Evolutionary conservation across 2,113 vertebrate species (phyloP), one percentile per base, ranked within the genome.

Genomic region (Peucedramus taeniatus): DNA sequence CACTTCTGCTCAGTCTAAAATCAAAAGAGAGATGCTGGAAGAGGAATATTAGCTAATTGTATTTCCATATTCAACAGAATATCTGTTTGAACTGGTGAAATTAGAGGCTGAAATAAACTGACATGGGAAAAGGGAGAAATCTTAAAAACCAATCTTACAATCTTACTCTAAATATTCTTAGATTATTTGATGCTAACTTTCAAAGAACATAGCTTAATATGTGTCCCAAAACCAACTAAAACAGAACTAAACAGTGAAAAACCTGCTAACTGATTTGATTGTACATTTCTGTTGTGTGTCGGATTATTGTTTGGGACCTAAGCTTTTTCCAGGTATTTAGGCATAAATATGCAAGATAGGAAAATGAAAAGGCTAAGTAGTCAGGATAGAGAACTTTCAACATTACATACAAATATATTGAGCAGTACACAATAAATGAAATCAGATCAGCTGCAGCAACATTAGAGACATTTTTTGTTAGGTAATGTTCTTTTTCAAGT

Each of bases 131-230:
- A 79, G 10, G 5, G 5, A 11, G 6, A 28, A 63, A 65, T 56
- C n/a, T 57, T 49, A 30, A 69, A 56, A 57, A 9, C 0, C 7
- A 4, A 2, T 17, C 8, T 19, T 60, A 65, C 0, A 1, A 5
- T n/a, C 10, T 65, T 74, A 39, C n/a, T 57, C 17, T 51, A 50
- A 75, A 44, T n/a, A 8, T 60, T 70, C 31, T 63, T 35, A 44
- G n/a, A 30, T 53, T 69, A 56, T 61, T 66, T 51, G 7, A 39
- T 27, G 11, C 3, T 60, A 35, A 56, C 3, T 81, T 78, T 60
- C 24, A 53, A 57, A 53, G 16, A 60, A 33, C 10, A 37, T 17
- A 22, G 31, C 27, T 79, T 63, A 89, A 71, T 42, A 53, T 21
- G 2, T 66, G 14, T 68, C 13, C 20, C 54, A 45, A 26, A 22